Percentiles rank a stretch among this genome's conserved stretches.
phyloP scores from a whole-genome alignment of 2,113 vertebrate species.

The Gnathonemus echidnorhynchus region DNA sequence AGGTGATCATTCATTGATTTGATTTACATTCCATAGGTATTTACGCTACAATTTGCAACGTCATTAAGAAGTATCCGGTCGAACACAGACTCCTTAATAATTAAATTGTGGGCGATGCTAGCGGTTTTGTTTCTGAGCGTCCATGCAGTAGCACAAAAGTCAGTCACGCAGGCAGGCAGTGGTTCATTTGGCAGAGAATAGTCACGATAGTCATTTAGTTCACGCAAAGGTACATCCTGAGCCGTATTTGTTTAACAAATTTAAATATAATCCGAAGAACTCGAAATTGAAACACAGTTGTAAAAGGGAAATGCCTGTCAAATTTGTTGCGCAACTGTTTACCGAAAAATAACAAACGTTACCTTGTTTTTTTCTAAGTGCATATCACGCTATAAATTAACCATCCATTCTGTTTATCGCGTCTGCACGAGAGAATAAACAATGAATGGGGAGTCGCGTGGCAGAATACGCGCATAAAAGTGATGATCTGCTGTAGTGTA shows the following conservation, averaged over 20 bases:
- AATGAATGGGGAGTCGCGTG: constrained; percentile 38
- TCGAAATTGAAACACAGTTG: constrained; percentile 41
- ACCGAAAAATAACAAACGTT: constrained; percentile 55
- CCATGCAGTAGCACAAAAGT: neutral
- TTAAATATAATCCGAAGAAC: neutral
- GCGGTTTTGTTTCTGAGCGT: neutral
- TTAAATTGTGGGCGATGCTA: neutral
- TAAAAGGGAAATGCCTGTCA: constrained; percentile 49
- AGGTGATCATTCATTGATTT: constrained; percentile 3
- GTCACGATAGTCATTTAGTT: neutral
- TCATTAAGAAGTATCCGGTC: constrained; percentile 9
- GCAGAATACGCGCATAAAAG: constrained; percentile 30
- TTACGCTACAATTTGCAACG: neutral
- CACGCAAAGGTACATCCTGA: neutral
- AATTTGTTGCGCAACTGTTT: constrained; percentile 50
- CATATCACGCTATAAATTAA: constrained; percentile 46
- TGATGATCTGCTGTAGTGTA: constrained; percentile 39
- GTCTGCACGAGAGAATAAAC: constrained; percentile 44
- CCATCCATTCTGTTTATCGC: constrained; percentile 46
- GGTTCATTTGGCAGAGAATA: neutral
- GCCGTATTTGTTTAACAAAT: neutral
- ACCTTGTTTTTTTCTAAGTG: constrained; percentile 51
- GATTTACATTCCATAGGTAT: neutral
- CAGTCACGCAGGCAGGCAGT: neutral
- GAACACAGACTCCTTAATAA: neutral